Conservation (phyloP, 2,113 vertebrate species). For the Muntiacus reevesi region DNA sequence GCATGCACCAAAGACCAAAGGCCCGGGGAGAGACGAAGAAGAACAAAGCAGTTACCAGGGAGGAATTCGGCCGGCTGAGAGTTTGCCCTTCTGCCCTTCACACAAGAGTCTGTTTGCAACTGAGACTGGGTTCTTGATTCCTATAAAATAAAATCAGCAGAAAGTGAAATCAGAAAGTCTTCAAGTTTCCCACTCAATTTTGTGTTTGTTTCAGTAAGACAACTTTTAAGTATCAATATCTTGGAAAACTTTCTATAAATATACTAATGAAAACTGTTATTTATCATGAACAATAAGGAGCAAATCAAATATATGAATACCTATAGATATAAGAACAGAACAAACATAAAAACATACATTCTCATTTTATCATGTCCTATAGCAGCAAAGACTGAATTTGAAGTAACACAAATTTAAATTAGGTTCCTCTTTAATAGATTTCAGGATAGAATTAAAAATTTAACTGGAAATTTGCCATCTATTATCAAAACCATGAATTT, state of each 20-base stretch:
- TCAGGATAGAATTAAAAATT: neutral
- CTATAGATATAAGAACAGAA: neutral
- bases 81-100: slow-evolving; percentile 98
- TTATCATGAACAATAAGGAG: neutral
- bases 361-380: neutral
- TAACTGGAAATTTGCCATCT: neutral
- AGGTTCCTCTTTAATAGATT: slow-evolving; percentile 7
- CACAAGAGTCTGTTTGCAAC: slow-evolving; percentile 95
- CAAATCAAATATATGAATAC: neutral
- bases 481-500: neutral
- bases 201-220: slow-evolving; percentile 29
- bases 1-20: slow-evolving; percentile 68
- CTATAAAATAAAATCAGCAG: slow-evolving; percentile 81
- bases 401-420: neutral
- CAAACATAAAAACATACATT: slow-evolving; percentile 11
- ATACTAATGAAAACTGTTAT: neutral
- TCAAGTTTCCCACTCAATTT: neutral
- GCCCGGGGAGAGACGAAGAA: slow-evolving; percentile 68
- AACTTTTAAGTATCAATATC: slow-evolving; percentile 25
- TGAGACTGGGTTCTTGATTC: slow-evolving; percentile 97
- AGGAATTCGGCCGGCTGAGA: slow-evolving; percentile 98
- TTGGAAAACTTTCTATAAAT: slow-evolving; percentile 38
- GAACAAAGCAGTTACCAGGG: slow-evolving; percentile 91
- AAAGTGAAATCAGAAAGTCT: slow-evolving; percentile 68
- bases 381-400: neutral